Percentiles rank a stretch among this genome's conserved stretches.
phyloP scores from a whole-genome alignment of 1,140 invertebrate genomes.

The Zelostemma sp. region DNA sequence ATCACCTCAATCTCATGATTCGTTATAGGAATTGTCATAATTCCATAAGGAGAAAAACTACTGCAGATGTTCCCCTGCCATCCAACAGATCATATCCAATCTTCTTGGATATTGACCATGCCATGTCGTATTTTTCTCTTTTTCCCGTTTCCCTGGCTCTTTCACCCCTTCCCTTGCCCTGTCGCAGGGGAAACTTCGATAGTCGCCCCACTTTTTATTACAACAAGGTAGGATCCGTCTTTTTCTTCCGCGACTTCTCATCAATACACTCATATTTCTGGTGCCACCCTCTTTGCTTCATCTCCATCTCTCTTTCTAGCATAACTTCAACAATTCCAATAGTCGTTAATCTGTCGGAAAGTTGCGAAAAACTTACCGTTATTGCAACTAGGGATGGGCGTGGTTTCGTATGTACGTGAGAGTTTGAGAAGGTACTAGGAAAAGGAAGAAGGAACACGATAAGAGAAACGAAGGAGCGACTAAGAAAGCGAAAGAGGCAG shows the following conservation, averaged over 20 bases:
- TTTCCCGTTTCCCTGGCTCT: constrained; percentile 16
- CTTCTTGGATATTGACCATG: constrained; percentile 46
- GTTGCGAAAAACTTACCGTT: constrained; percentile 61
- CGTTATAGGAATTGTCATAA: not conserved
- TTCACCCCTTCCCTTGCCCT: constrained; percentile 3
- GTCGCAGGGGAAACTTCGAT: constrained; percentile 23
- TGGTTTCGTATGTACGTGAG: constrained; percentile 9
- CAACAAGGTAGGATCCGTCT: constrained; percentile 14
- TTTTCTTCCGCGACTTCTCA: constrained; percentile 20
- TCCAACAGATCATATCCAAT: constrained; percentile 50
- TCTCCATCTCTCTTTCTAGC: constrained; percentile 19
- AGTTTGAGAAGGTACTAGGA: constrained; percentile 4
- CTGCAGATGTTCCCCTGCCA: not conserved
- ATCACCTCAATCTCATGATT: too few species aligned
- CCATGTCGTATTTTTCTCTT: constrained; percentile 33
- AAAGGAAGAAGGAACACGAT: constrained; percentile 4
- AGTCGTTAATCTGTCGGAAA: constrained; percentile 66
- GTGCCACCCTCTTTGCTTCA: constrained; percentile 9
- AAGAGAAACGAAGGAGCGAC: not conserved
- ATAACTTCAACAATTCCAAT: constrained; percentile 59
- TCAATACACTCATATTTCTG: constrained; percentile 11
- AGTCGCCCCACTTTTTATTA: constrained; percentile 8
- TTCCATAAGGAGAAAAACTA: not conserved
- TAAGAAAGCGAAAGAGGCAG: not conserved
- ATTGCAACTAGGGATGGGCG: constrained; percentile 59